These are phyloP conservation scores for Thamnophis sirtalis DNA, from an alignment of 2,113 vertebrate genomes.

Conservation along the genomic window DNA sequence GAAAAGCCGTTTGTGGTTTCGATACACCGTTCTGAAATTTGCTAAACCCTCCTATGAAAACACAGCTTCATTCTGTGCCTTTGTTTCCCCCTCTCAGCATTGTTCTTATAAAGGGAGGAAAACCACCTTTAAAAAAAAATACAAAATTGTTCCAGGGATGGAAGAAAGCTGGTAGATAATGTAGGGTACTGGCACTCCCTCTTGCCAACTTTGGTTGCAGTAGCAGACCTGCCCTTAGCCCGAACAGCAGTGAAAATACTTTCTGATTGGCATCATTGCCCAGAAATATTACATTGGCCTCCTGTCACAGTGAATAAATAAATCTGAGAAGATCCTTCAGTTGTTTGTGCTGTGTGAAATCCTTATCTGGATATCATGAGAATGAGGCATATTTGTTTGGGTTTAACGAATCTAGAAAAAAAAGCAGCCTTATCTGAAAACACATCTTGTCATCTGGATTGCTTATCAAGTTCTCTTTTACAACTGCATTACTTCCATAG, in stretches of 20 bases:
- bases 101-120: not conserved
- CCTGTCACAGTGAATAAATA: not conserved
- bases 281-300: not conserved
- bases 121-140: too few species aligned
- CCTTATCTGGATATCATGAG: not conserved
- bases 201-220: not conserved
- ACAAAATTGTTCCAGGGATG: not conserved
- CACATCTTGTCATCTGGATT: not conserved
- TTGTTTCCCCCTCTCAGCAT: not conserved
- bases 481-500: not conserved
- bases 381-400: not conserved
- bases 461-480: not conserved
- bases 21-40: not conserved
- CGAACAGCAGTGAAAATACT: not conserved
- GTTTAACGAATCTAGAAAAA: not conserved
- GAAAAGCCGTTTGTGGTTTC: not conserved
- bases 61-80: not conserved
- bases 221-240: not conserved
- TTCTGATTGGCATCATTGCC: not conserved
- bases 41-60: not conserved
- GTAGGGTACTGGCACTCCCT: not conserved
- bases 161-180: not conserved
- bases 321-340: not conserved
- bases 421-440: not conserved
- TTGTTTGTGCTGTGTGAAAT: not conserved